Evolutionary conservation across 1,140 invertebrate species (phyloP).

Genomic region (Colletes gigas): DNA sequence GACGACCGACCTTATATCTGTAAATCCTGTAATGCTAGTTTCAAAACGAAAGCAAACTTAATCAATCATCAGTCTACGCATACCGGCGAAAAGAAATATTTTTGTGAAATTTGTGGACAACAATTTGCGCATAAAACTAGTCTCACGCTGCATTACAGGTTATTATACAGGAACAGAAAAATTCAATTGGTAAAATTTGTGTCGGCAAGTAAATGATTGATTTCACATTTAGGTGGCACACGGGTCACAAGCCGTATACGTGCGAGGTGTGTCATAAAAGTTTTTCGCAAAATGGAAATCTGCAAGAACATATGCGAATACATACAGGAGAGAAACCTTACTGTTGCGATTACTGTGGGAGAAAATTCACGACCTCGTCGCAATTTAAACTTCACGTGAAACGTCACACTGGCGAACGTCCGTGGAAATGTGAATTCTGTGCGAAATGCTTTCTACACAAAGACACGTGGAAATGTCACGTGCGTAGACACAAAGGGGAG

Average conservation of each 20-base stretch:
- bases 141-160: constrained; percentile 85
- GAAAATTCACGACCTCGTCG: constrained; percentile 87
- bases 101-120: constrained; percentile 89
- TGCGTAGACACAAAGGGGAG: constrained; percentile 84
- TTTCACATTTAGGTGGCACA: constrained; percentile 74
- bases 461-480: constrained; percentile 85
- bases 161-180: constrained; percentile 40
- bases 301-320: constrained; percentile 83
- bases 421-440: constrained; percentile 84
- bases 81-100: constrained; percentile 87
- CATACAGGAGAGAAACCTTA: constrained; percentile 85
- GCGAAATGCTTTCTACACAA: constrained; percentile 85
- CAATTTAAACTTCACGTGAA: constrained; percentile 85
- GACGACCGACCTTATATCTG: constrained; percentile 84
- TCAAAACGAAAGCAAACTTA: constrained; percentile 88
- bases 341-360: constrained; percentile 85
- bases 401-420: constrained; percentile 84
- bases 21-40: constrained; percentile 84
- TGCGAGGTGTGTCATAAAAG: constrained; percentile 84
- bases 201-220: not conserved
- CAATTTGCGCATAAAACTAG: constrained; percentile 88
- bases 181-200: not conserved
- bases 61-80: constrained; percentile 87
- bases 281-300: constrained; percentile 85
- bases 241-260: constrained; percentile 83